These are phyloP conservation scores for Pheucticus melanocephalus DNA, from an alignment of 2,113 vertebrate species.

Conservation along the genomic window DNA sequence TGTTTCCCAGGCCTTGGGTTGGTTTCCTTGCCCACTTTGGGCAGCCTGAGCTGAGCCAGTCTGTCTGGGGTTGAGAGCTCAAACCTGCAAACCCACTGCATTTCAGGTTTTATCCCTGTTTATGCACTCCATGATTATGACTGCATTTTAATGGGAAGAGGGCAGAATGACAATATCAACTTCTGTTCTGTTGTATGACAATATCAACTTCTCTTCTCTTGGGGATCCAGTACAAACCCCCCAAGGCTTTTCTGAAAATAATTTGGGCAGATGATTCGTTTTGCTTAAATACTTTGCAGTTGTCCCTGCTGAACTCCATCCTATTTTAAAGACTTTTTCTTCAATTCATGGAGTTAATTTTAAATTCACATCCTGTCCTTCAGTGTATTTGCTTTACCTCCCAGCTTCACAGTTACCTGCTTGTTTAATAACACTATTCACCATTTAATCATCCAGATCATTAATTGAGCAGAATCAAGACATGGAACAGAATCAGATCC, in stretches of 20 bases:
- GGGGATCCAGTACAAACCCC: not conserved
- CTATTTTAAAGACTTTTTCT: not conserved
- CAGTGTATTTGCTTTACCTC: not conserved
- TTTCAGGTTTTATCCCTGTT: not conserved
- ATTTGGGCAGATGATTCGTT: not conserved
- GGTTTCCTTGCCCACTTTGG: not conserved
- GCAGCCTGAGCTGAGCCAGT: not conserved
- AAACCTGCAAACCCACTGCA: not conserved
- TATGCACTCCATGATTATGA: fast-evolving
- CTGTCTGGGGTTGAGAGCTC: not conserved
- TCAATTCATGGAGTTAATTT: not conserved
- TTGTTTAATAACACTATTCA: not conserved
- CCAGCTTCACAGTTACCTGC: not conserved
- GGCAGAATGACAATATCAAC: not conserved
- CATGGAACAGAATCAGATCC: not conserved
- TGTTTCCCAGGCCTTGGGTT: not conserved
- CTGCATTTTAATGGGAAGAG: not conserved
- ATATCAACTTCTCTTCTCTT: not conserved
- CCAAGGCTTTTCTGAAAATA: not conserved
- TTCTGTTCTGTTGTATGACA: not conserved
- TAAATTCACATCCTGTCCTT: not conserved
- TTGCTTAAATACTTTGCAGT: not conserved
- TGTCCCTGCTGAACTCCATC: not conserved
- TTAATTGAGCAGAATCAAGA: not conserved
- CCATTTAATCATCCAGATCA: not conserved